Percentiles rank a stretch among this genome's conserved stretches.
These are phyloP conservation scores for Lerista edwardsae DNA, from an alignment of 2,797 vertebrate species.

Conservation along the genomic window DNA sequence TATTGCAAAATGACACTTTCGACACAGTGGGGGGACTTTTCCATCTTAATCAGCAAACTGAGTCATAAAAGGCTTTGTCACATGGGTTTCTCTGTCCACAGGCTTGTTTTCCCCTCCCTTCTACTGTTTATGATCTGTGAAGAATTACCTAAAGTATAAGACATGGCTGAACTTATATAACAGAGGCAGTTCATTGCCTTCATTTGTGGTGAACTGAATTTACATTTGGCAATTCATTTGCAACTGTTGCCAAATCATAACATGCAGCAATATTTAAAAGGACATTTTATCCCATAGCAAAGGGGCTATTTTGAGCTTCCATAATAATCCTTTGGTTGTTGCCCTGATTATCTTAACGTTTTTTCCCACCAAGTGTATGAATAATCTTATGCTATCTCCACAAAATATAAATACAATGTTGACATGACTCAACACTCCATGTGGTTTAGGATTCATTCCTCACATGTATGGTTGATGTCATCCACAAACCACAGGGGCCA, in stretches of 20 bases:
- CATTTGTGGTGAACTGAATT: neutral
- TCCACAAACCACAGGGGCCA: constrained; percentile 13
- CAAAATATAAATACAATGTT: constrained; percentile 8
- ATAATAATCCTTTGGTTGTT: neutral
- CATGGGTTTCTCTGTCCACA: neutral
- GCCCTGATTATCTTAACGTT: constrained; percentile 9
- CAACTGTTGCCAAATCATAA: neutral
- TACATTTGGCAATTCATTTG: neutral
- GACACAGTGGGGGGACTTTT: neutral
- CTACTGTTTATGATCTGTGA: neutral
- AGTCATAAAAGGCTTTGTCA: neutral
- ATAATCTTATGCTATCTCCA: constrained; percentile 5
- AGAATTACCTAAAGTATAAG: rapidly evolving
- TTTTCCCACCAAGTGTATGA: neutral
- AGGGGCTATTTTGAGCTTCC: constrained; percentile 44
- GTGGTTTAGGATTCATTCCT: constrained; percentile 44
- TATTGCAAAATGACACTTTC: neutral
- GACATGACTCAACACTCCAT: constrained; percentile 25
- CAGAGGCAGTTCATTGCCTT: rapidly evolving
- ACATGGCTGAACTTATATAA: rapidly evolving
- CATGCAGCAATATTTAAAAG: constrained; percentile 13
- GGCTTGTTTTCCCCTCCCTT: neutral
- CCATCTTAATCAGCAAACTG: constrained; percentile 28
- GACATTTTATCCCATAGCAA: neutral
- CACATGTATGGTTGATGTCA: constrained; percentile 19